Evolutionary conservation across 1,140 invertebrate genomes (phyloP).

Genomic region (Vanessa atalanta): DNA sequence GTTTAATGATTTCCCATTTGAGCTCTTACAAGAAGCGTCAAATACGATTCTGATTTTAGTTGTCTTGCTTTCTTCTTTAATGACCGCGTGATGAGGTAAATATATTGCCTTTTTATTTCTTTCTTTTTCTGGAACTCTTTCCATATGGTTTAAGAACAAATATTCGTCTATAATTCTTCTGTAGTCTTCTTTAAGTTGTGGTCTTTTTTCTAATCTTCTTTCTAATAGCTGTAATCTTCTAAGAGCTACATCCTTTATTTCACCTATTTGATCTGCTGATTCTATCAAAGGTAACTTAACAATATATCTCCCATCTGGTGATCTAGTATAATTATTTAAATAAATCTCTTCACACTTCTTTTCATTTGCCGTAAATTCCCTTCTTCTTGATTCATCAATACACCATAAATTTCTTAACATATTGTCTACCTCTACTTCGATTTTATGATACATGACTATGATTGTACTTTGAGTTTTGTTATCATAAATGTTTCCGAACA

Average conservation of each 20-base stretch:
- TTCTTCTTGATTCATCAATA: background rate
- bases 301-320: background rate
- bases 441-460: background rate
- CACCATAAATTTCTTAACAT: constrained; percentile 7
- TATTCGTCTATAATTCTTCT: constrained; percentile 5
- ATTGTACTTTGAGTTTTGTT: background rate
- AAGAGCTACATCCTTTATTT: background rate
- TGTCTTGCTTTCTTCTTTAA: constrained; percentile 3
- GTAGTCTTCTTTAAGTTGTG: background rate
- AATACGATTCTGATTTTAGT: constrained; percentile 1
- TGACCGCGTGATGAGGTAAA: constrained; percentile 1
- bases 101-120: constrained; percentile 4
- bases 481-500: background rate
- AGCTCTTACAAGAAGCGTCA: background rate
- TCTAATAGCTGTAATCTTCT: constrained; percentile 5
- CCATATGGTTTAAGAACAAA: background rate
- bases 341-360: constrained; percentile 9
- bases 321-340: background rate
- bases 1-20: background rate
- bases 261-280: background rate
- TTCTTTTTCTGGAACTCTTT: background rate
- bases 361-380: background rate
- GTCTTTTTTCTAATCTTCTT: background rate
- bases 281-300: constrained; percentile 6
- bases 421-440: constrained; percentile 7